These are phyloP conservation scores for Pseudopipra pipra DNA, from an alignment of 2,113 vertebrate species.

Conservation along the genomic window DNA sequence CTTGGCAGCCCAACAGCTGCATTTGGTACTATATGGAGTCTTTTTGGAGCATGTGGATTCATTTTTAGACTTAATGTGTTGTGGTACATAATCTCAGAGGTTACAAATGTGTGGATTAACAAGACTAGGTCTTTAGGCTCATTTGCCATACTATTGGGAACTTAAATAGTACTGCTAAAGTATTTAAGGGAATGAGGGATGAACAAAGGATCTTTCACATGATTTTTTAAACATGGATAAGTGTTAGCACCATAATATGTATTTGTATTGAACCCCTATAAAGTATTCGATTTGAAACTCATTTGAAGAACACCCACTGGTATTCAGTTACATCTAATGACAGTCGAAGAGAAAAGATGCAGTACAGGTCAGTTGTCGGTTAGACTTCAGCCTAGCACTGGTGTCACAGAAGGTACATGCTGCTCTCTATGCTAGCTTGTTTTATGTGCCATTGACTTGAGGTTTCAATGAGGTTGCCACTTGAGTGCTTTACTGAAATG, in stretches of 20 bases:
- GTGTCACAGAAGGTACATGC: not conserved
- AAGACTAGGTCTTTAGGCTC: not conserved
- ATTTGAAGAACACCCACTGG: fast-evolving
- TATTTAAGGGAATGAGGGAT: not conserved
- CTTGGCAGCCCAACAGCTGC: not conserved
- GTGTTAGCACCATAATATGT: not conserved
- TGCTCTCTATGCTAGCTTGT: not conserved
- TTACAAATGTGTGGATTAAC: not conserved
- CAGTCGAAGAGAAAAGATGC: not conserved
- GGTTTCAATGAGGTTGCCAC: not conserved
- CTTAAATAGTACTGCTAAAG: not conserved
- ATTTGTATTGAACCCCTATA: not conserved
- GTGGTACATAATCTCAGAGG: not conserved
- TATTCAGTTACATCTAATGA: not conserved
- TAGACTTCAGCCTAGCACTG: not conserved
- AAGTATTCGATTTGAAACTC: not conserved
- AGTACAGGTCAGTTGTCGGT: not conserved
- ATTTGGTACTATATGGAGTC: not conserved
- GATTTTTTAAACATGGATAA: not conserved
- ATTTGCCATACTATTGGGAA: not conserved
- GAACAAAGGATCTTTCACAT: not conserved
- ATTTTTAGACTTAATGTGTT: not conserved
- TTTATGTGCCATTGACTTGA: not conserved
- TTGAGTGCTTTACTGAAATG: not conserved
- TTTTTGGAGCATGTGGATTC: not conserved